Conservation (phyloP, 2,888 invertebrate genomes). For the Lepeophtheirus nordmannii region DNA sequence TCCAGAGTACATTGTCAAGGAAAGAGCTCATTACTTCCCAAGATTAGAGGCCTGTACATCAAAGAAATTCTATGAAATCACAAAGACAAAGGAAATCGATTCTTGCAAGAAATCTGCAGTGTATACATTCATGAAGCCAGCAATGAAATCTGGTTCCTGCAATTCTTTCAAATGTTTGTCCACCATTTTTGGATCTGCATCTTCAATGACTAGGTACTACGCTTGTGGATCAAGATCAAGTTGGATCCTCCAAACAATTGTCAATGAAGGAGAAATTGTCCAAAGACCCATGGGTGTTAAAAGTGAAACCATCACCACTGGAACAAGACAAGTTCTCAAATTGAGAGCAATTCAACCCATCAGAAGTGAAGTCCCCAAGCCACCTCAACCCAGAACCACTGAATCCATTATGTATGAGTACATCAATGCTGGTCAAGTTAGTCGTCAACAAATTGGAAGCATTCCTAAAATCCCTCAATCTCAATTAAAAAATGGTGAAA, state of each 20-base stretch:
- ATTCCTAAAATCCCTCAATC: not conserved
- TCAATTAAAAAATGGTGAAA: not conserved
- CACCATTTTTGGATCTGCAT: constrained; percentile 12
- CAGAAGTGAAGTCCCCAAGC: constrained; percentile 6
- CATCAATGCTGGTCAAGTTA: not conserved
- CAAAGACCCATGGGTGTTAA: constrained; percentile 18
- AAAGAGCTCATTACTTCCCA: constrained; percentile 6
- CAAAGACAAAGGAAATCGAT: constrained; percentile 22
- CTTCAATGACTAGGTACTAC: constrained; percentile 19
- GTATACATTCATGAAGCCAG: constrained; percentile 5
- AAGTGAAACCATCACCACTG: constrained; percentile 16
- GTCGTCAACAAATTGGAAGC: not conserved
- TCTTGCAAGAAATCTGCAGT: constrained; percentile 11
- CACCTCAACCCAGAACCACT: constrained; percentile 4
- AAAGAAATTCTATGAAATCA: constrained; percentile 9
- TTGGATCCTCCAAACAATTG: constrained; percentile 14
- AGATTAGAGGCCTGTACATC: not conserved
- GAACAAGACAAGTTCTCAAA: constrained; percentile 18
- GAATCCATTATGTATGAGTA: constrained; percentile 21
- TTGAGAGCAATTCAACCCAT: constrained; percentile 9
- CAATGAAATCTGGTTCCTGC: not conserved
- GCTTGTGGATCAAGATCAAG: constrained; percentile 14
- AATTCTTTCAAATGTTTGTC: constrained; percentile 2
- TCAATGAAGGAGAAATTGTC: constrained; percentile 22
- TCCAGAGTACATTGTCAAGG: constrained; percentile 18